Base-by-base conservation (phyloP, 2,113 vertebrate species). In the Tringa solitaria region DNA sequence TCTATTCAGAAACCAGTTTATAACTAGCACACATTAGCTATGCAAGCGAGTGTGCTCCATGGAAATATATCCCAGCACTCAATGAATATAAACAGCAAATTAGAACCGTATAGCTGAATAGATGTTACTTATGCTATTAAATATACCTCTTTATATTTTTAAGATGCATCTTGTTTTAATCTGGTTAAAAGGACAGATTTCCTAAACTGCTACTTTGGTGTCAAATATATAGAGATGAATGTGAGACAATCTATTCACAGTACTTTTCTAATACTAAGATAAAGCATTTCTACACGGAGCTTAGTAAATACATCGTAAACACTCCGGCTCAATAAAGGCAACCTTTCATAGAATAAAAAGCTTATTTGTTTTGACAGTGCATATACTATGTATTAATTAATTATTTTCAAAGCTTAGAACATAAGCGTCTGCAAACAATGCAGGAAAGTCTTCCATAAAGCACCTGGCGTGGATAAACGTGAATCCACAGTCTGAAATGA, bases 351-450 rank as follows among this genome's bases (percentile, higher is more conserved):
- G 22, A 53, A 69, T 59, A 75, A 94, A 82, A 83, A 63, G 37
- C 4, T 86, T 85, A 56, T 39, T 50, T 74, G 9, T 86, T 89
- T 91, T 72, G 32, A 86, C 23, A 53, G 23, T 17, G 28, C 19
- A 78, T n/a, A 35, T 54, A 70, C 11, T 28, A 65, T 24, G 3
- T 9, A 92, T 67, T 95, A 86, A 93, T 30, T 68, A 69, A 74
- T 80, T 92, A 41, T 68, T 95, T 91, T 78, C 53, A 94, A 97
- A 94, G 43, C 24, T 72, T 79, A 91, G 68, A 84, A 86, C 6
- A 60, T 86, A 78, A 89, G 20, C 79, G 12, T 92, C 57, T 53
- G 4, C 37, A 87, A 84, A 75, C 39, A 88, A 87, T 54, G 12
- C 48, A 93, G 32, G 39, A 57, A 64, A 63, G 67, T 87, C 37